A percentile compares a stretch with the other conserved stretches of the same genome.
Conservation (phyloP, 2,113 vertebrate species). For the Pseudolaguvia tuberculata region DNA sequence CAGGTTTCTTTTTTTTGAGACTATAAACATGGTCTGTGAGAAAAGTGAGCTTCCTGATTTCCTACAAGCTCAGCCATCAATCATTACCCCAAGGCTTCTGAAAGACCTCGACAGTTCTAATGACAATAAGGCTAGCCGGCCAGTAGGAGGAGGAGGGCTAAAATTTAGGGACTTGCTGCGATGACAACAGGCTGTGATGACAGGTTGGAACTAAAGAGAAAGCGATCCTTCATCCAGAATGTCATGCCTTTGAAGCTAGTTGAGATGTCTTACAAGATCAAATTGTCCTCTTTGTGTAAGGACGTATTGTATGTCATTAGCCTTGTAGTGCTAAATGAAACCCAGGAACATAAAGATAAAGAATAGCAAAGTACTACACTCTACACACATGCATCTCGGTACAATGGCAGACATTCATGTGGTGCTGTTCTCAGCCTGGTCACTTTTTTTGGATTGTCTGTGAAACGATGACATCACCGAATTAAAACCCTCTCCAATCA, state of each 20-base stretch:
- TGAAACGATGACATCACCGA: slow-evolving; percentile 34
- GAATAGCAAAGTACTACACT: not conserved
- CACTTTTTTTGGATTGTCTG: slow-evolving; percentile 50
- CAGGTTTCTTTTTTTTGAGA: too few species aligned
- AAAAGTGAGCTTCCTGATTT: not conserved
- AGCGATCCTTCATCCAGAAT: not conserved
- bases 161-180: not conserved
- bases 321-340: slow-evolving; percentile 1
- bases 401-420: slow-evolving; percentile 52
- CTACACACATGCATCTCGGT: slow-evolving; percentile 42
- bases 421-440: slow-evolving; percentile 52
- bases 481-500: slow-evolving; percentile 2
- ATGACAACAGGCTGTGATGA: not conserved
- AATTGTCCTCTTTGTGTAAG: not conserved
- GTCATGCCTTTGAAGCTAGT: not conserved
- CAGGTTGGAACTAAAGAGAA: not conserved
- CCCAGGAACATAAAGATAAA: not conserved
- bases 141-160: not conserved
- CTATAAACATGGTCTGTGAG: not conserved
- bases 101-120: not conserved
- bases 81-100: slow-evolving; percentile 1
- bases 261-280: slow-evolving; percentile 7
- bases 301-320: not conserved
- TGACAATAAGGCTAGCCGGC: not conserved
- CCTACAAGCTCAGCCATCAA: not conserved